Evolutionary conservation across 1,140 invertebrate species (phyloP).

Genomic region (Sycophaga agraensis): DNA sequence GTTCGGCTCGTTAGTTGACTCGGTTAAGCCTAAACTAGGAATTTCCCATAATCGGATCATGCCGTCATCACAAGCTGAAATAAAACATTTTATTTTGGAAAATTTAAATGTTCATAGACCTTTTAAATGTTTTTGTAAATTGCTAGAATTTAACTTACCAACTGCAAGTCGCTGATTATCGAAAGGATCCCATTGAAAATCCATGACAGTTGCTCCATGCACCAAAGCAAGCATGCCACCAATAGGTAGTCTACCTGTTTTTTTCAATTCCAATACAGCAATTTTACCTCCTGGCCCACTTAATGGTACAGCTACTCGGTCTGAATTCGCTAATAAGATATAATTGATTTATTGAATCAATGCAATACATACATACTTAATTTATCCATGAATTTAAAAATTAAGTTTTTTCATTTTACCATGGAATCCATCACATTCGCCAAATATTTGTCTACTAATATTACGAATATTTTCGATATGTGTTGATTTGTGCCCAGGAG

Average conservation of each 20-base stretch:
- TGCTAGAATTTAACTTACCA: constrained; percentile 56
- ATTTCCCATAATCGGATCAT: constrained; percentile 84
- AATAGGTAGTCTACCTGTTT: constrained; percentile 76
- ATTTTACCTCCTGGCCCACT: constrained; percentile 87
- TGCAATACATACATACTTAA: too few relatives aligned
- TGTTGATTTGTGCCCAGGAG: constrained; percentile 82
- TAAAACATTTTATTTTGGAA: neutral
- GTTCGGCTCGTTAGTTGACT: constrained; percentile 68
- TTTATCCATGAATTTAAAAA: too few relatives aligned
- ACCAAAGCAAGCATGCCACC: constrained; percentile 83
- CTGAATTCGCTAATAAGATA: constrained; percentile 69
- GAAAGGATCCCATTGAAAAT: constrained; percentile 94
- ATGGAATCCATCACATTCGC: constrained; percentile 91
- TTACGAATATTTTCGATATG: constrained; percentile 92
- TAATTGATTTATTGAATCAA: neutral
- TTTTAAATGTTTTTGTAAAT: neutral
- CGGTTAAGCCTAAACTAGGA: constrained; percentile 68
- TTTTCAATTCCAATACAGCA: constrained; percentile 81
- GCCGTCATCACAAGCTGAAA: constrained; percentile 84
- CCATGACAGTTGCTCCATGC: constrained; percentile 84
- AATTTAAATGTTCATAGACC: too few relatives aligned
- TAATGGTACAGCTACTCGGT: constrained; percentile 82
- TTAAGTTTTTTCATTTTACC: too few relatives aligned
- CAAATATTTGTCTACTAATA: constrained; percentile 85
- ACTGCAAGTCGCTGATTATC: constrained; percentile 77